These are phyloP conservation scores for Wiebesia pumilae DNA, from an alignment of 1,140 invertebrate genomes.

Conservation along the genomic window DNA sequence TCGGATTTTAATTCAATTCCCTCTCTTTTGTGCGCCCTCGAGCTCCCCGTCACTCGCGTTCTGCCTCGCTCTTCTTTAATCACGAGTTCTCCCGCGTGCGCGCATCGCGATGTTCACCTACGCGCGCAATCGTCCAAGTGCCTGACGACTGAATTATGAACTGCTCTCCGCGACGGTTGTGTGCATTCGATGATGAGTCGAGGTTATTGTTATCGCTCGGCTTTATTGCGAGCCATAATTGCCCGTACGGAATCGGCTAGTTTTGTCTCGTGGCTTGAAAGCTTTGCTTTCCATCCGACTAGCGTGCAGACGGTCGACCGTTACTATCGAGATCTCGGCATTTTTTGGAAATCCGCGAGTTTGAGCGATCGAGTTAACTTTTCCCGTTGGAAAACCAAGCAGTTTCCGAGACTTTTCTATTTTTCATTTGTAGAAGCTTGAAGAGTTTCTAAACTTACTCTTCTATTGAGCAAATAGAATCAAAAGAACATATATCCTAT, in stretches of 20 bases:
- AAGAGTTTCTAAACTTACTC: too few relatives aligned
- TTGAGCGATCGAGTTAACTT: too few relatives aligned
- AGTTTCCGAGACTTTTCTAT: too few relatives aligned
- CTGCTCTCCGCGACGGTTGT: not conserved
- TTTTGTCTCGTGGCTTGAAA: not conserved
- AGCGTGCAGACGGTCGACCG: too few relatives aligned
- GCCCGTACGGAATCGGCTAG: not conserved
- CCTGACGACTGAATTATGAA: slow-evolving; percentile 54
- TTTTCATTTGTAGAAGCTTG: too few relatives aligned
- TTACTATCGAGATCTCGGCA: too few relatives aligned
- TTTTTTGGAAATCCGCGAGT: too few relatives aligned
- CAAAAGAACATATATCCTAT: too few relatives aligned
- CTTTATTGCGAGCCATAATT: not conserved
- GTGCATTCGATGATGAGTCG: not conserved
- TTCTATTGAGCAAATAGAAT: too few relatives aligned
- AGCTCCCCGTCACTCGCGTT: slow-evolving; percentile 29
- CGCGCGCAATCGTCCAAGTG: slow-evolving; percentile 33
- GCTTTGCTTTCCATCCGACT: too few relatives aligned
- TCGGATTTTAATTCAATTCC: slow-evolving; percentile 72
- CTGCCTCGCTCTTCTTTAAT: not conserved
- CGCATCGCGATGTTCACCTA: slow-evolving; percentile 55
- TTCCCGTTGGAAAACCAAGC: too few relatives aligned
- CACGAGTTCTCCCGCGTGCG: not conserved
- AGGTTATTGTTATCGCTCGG: not conserved
- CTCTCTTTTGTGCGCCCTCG: slow-evolving; percentile 61